phyloP scores from a whole-genome alignment of 2,888 invertebrate species.

The Seira musarum region DNA sequence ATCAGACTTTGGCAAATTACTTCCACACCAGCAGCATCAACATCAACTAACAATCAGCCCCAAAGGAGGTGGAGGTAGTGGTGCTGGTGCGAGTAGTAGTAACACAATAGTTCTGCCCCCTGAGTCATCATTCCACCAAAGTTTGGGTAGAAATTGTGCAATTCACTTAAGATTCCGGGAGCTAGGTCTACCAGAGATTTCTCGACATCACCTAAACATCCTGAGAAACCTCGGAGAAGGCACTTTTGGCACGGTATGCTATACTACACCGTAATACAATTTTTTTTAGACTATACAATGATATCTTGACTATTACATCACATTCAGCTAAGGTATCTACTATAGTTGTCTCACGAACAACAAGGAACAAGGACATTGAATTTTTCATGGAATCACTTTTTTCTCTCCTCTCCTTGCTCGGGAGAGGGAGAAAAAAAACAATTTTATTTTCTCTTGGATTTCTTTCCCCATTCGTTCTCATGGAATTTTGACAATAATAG shows the following conservation, averaged over 20 bases:
- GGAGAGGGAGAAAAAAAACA: too few relatives aligned
- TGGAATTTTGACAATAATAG: conserved; percentile 62
- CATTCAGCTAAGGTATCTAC: too few relatives aligned
- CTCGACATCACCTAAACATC: conserved; percentile 87
- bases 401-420: conserved; percentile 27
- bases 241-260: conserved; percentile 87
- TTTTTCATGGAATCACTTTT: conserved; percentile 56
- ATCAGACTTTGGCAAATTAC: conserved; percentile 68
- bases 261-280: too few relatives aligned
- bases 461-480: conserved; percentile 50
- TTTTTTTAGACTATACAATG: too few relatives aligned
- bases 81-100: too few relatives aligned
- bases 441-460: conserved; percentile 59
- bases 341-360: too few relatives aligned
- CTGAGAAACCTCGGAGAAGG: conserved; percentile 91
- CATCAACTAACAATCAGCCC: too few relatives aligned
- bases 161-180: conserved; percentile 67
- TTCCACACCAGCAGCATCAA: conserved; percentile 66
- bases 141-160: conserved; percentile 59
- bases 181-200: conserved; percentile 82
- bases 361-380: conserved; percentile 51
- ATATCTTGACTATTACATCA: too few relatives aligned
- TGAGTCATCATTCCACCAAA: conserved; percentile 55
- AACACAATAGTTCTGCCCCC: conserved; percentile 44
- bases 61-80: too few relatives aligned